phyloP scores from a whole-genome alignment of 2,888 invertebrate species.

The Drosophila phalerata region DNA sequence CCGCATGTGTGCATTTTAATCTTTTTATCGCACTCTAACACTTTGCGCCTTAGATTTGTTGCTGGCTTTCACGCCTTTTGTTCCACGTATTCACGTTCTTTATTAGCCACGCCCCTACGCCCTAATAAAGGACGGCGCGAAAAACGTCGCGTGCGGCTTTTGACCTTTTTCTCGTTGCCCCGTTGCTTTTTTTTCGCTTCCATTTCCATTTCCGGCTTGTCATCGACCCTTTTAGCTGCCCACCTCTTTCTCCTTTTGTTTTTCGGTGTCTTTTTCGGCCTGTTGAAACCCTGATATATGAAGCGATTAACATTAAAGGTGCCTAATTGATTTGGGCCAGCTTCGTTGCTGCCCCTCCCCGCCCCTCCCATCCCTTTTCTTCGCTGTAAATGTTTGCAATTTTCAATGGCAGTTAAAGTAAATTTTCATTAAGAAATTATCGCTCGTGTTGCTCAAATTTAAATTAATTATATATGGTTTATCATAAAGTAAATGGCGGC shows the following conservation, averaged over 20 bases:
- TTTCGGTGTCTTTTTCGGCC: constrained; percentile 48
- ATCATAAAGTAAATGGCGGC: constrained; percentile 63
- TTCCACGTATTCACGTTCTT: constrained; percentile 51
- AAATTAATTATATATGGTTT: constrained; percentile 75
- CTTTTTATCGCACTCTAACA: constrained; percentile 79
- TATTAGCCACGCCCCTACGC: constrained; percentile 44
- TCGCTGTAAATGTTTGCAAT: neutral
- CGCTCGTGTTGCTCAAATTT: constrained; percentile 70
- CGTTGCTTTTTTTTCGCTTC: constrained; percentile 16
- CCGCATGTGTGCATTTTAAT: constrained; percentile 70
- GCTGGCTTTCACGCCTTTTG: constrained; percentile 69
- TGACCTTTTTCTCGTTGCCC: constrained; percentile 28
- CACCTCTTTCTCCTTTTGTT: constrained; percentile 20
- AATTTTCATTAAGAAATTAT: constrained; percentile 71
- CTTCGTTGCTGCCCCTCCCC: constrained; percentile 1
- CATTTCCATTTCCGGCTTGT: constrained; percentile 58
- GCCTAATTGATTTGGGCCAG: constrained; percentile 70
- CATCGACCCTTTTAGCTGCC: constrained; percentile 64
- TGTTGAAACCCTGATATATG: constrained; percentile 68
- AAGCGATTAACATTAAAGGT: constrained; percentile 77
- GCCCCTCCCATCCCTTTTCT: neutral
- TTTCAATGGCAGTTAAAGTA: constrained; percentile 24
- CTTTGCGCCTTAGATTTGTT: constrained; percentile 62
- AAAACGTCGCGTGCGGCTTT: constrained; percentile 73
- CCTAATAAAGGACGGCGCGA: constrained; percentile 49